Base-by-base conservation (phyloP, 2,113 vertebrate genomes). In the Taurulus bubalis region DNA sequence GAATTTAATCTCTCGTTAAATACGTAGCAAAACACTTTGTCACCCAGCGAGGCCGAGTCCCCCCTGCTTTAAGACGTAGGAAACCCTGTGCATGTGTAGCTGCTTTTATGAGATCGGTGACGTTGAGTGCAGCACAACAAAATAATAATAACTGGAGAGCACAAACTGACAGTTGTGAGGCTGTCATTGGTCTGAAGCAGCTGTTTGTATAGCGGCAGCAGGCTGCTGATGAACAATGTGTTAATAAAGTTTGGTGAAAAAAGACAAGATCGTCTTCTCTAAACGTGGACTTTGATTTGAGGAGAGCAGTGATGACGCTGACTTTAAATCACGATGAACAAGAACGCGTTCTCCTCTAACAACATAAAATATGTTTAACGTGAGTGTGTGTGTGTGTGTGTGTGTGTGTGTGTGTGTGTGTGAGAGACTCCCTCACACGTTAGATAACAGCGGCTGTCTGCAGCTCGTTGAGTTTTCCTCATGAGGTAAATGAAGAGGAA, bases 371-470 rank as follows among this genome's bases (percentile, higher is more conserved):
- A 18, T 26, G 70, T 65, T 58, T 45, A 20, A 10, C 28, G 45
- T 32, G 1, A 6, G 42, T 58, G 77, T 66, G 66, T 26, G 47
- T 6, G 56, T n/a, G 70, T 15, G n/a, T 45, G 42, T 45, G 42
- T 45, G 42, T 16, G 42, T 16, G 42, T 45, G 42, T 45, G 42
- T 42, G 40, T 42, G 40, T 42, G 40, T 42, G 40, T 42, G 40
- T 42, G 40, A 6, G 66, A 0, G 36, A 49, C 30, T 84, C 69
- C 84, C 79, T 1, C 51, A 64, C 82, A 34, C 6, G 70, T 85
- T 60, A 82, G 83, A 84, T 89, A 83, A 87, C 79, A 59, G 80
- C 15, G 3, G 30, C 34, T 77, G 79, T 77, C 84, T 88, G 86
- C 82, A 47, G 80, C 73, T 20, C 24, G 34, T 4, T 42, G 89